phyloP scores from a whole-genome alignment of 2,797 vertebrate species.

The Microhierax caerulescens region DNA sequence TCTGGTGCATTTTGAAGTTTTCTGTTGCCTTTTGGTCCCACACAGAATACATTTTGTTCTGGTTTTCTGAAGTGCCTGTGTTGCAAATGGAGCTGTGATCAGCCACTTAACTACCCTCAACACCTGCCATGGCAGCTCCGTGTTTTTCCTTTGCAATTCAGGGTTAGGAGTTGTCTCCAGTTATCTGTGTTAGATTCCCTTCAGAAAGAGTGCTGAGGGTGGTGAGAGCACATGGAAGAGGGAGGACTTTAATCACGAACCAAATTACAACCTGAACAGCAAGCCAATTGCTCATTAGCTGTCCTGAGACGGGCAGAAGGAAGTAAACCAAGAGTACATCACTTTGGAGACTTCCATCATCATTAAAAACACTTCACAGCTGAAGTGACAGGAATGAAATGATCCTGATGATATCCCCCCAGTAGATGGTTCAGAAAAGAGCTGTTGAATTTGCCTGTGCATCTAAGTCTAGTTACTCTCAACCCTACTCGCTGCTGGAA shows the following conservation, averaged over 20 bases:
- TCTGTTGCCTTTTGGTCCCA: neutral
- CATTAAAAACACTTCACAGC: neutral
- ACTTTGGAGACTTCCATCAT: neutral
- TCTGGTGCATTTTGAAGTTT: neutral
- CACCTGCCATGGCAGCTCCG: neutral
- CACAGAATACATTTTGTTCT: neutral
- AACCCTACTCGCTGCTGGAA: neutral
- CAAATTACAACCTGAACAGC: neutral
- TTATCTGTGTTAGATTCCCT: neutral
- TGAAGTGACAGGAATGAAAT: neutral
- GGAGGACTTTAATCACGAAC: neutral
- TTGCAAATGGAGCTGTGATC: neutral
- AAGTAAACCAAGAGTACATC: neutral
- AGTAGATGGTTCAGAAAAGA: neutral
- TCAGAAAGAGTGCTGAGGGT: neutral
- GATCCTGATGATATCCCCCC: neutral
- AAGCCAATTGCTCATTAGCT: neutral
- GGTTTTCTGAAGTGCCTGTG: neutral
- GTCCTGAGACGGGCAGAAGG: neutral
- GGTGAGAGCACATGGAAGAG: neutral
- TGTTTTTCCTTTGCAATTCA: neutral
- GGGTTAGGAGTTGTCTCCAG: neutral
- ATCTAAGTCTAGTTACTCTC: neutral
- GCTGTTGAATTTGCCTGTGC: neutral
- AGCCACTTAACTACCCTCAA: rapidly evolving